Evolutionary conservation across 2,113 vertebrate species (phyloP).

Genomic region (Theristicus caerulescens): DNA sequence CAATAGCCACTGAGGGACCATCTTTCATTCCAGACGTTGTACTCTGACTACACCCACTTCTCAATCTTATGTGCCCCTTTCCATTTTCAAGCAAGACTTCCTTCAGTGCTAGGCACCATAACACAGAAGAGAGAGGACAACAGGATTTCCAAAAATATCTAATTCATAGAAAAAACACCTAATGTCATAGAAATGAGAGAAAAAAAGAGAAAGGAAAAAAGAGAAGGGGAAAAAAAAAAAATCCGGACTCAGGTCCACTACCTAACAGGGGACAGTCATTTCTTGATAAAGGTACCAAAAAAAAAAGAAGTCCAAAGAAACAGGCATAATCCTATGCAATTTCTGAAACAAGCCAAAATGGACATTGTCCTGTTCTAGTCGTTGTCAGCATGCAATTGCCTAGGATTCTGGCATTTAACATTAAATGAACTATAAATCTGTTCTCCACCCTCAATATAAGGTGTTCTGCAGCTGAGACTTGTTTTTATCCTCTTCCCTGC

Average conservation of each 20-base stretch:
- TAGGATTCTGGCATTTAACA: background rate
- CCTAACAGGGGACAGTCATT: background rate
- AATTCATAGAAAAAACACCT: background rate
- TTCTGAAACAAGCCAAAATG: background rate
- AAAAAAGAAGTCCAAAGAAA: background rate
- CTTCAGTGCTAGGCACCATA: background rate
- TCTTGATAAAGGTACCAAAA: background rate
- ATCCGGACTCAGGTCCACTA: background rate
- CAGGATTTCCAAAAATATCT: background rate
- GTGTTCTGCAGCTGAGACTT: background rate
- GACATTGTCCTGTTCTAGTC: background rate
- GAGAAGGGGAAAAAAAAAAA: accelerated
- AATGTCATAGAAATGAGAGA: background rate
- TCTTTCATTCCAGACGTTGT: background rate
- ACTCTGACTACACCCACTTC: background rate
- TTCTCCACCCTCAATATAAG: background rate
- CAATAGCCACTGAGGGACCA: background rate
- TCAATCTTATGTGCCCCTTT: background rate
- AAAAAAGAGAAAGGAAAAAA: background rate
- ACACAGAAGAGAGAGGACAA: background rate
- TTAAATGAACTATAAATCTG: background rate
- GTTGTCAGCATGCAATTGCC: background rate
- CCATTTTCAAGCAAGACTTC: background rate
- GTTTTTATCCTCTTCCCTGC: constrained; percentile 12
- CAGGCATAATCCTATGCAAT: background rate